Evolutionary conservation across 2,797 vertebrate species (phyloP), one percentile per base, ranked within the genome.

Genomic region (Melanotaenia trifasciata): DNA sequence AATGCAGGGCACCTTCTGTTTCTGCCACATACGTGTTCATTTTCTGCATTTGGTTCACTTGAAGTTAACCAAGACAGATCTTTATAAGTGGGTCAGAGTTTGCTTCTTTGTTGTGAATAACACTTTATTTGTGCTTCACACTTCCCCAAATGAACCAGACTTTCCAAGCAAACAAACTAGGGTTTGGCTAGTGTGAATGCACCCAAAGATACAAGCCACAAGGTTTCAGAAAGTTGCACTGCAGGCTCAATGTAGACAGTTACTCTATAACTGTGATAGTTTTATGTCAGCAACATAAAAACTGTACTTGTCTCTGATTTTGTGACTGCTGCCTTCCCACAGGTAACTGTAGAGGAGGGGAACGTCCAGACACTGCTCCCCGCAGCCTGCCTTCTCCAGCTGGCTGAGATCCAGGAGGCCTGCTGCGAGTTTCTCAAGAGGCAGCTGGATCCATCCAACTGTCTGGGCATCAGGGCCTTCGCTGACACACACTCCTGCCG

Each of bases 381-480:
- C 0, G 98, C 98, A 0, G 98, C 98, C 57, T 99, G 98, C 79
- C 96, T 99, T 30, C 95, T 99, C 53, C 98, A 99, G 90, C 94
- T 99, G 89, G 97, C 98, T 0, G 98, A 99, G 90, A 99, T 99
- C 90, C 98, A 99, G 94, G 98, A 99, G 87, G 98, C 98, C 47
- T 99, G 98, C 86, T 99, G 98, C 0, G 98, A 99, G 87, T 99
- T 99, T 90, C 95, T 99, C 50, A 99, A 99, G 92, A 96, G 98
- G 72, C 98, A 99, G 65, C 91, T 99, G 81, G 98, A 99, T 89
- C 98, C 98, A 35, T 99, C 98, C 71, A 99, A 99, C 92, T 99
- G 98, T 91, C 91, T 99, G 74, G 98, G 98, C 80, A 99, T 99
- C 91, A 94, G 98, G 79, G 98, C 98, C 76, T 99, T 99, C 28